These are phyloP conservation scores for Naja naja DNA, from an alignment of 2,113 vertebrate species.

Conservation along the genomic window DNA sequence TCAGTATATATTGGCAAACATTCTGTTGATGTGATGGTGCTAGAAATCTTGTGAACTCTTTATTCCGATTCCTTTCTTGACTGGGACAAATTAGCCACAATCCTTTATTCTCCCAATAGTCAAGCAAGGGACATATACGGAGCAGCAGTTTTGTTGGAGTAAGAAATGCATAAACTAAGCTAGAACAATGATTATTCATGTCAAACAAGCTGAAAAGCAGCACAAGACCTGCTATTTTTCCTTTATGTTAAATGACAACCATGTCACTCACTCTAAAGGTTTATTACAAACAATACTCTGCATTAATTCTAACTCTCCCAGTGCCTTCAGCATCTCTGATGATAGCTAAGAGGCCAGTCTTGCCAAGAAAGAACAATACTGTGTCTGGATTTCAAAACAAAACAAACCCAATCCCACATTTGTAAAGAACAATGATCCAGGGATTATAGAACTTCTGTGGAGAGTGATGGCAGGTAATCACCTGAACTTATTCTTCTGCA, in stretches of 20 bases:
- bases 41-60: background rate
- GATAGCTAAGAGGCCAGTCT: background rate
- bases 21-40: background rate
- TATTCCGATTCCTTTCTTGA: background rate
- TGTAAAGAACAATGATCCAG: conserved; percentile 11
- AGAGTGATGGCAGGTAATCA: background rate
- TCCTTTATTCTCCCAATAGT: background rate
- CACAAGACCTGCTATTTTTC: background rate
- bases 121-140: background rate
- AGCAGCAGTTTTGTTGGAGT: background rate
- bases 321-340: background rate
- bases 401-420: background rate
- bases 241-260: background rate
- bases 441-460: background rate
- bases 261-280: background rate
- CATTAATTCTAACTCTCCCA: background rate
- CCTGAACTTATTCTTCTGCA: background rate
- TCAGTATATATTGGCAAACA: background rate
- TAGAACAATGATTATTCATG: background rate
- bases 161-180: background rate
- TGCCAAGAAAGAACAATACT: background rate
- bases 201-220: background rate
- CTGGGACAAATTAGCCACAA: background rate
- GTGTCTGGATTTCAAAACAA: background rate
- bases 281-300: background rate